Evolutionary conservation across 2,888 invertebrate genomes (phyloP), one percentile per base, ranked within the genome.

Genomic region (Flabesymbios commensalis): DNA sequence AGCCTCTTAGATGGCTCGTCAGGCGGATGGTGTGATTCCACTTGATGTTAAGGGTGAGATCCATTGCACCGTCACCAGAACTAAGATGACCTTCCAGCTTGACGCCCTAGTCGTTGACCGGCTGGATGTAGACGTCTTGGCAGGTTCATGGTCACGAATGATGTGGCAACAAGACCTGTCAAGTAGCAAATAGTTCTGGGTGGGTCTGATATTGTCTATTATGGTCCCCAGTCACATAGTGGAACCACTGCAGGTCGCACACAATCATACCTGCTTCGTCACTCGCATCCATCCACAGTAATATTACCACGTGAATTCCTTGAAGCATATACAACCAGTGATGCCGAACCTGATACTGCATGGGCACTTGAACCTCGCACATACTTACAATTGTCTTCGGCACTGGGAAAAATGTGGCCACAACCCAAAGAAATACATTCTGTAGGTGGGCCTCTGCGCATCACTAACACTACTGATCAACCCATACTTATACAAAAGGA

Each of bases 291-390:
- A 14, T 24, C 10, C 4, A 19, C 57, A 32, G 48, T 48, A 3
- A 10, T 57, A 7, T 19, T 47, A 3, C 57, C 57, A 19, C 47
- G 57, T 7, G 47, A 48, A 26, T 57, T 22, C 28, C 5, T 57
- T 5, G 48, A 48, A 48, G 10, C 17, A 36, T 36, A 36, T n/a
- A n/a, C n/a, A n/a, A n/a, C n/a, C n/a, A n/a, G n/a, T n/a, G n/a
- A n/a, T n/a, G n/a, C n/a, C n/a, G n/a, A n/a, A n/a, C n/a, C n/a
- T n/a, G n/a, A n/a, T n/a, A n/a, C n/a, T n/a, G n/a, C n/a, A n/a
- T n/a, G n/a, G n/a, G n/a, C n/a, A n/a, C n/a, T n/a, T n/a, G n/a
- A n/a, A n/a, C n/a, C n/a, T n/a, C n/a, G n/a, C n/a, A n/a, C n/a
- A n/a, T n/a, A n/a, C n/a, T n/a, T n/a, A n/a, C n/a, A n/a, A n/a